A percentile compares a stretch with the other conserved stretches of the same genome.
These are phyloP conservation scores for Anniella stebbinsi DNA, from an alignment of 2,797 vertebrate species.

Conservation along the genomic window DNA sequence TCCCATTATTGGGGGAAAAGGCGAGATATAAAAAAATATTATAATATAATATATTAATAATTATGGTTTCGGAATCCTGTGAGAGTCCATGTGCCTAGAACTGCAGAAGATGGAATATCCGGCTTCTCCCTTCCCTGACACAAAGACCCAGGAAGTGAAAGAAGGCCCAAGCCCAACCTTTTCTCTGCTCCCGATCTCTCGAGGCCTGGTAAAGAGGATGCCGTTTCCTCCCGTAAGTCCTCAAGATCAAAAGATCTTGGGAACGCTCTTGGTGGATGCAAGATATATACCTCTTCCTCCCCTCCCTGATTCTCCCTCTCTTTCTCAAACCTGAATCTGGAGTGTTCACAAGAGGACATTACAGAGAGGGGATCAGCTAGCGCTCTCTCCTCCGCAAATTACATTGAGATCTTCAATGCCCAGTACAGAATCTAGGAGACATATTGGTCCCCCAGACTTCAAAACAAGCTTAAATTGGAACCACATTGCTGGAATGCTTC, in stretches of 20 bases:
- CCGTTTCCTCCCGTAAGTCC: conserved; percentile 83
- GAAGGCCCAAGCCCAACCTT: neutral
- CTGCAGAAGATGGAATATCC: neutral
- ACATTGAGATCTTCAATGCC: conserved; percentile 75
- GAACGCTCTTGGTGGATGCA: conserved; percentile 76
- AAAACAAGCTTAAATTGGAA: conserved; percentile 85
- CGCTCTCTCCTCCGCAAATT: conserved; percentile 72
- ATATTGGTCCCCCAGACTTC: conserved; percentile 83
- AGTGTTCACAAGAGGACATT: conserved; percentile 41
- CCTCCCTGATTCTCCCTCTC: neutral
- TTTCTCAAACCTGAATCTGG: conserved; percentile 9
- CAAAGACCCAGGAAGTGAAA: neutral
- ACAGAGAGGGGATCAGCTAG: conserved; percentile 34
- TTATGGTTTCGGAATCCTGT: neutral
- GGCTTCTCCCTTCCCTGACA: conserved; percentile 7
- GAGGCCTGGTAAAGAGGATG: conserved; percentile 80
- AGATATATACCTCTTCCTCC: neutral
- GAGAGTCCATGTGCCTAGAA: neutral
- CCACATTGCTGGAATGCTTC: conserved; percentile 83
- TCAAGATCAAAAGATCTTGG: conserved; percentile 76
- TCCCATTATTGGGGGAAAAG: no score
- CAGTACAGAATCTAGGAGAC: conserved; percentile 80
- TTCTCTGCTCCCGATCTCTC: conserved; percentile 81
- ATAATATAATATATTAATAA: no score
- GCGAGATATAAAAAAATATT: no score